Conservation (phyloP, 2,888 invertebrate genomes). For the Brassicogethes aeneus region DNA sequence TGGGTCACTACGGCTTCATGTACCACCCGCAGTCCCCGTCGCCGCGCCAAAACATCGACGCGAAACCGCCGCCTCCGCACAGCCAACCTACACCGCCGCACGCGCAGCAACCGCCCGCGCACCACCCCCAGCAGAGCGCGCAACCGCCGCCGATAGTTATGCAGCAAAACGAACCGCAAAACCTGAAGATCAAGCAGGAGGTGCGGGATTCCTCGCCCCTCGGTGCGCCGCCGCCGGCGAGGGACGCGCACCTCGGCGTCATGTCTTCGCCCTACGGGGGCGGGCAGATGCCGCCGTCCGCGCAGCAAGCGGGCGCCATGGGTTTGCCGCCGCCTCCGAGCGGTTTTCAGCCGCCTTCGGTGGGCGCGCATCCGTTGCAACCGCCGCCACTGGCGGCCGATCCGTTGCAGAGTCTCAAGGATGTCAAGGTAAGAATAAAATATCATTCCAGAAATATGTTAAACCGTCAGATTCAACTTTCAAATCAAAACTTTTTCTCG, state of each 20-base stretch:
- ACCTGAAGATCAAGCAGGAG: slow-evolving; percentile 65
- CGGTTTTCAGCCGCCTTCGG: slow-evolving; percentile 14
- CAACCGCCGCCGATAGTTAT: slow-evolving; percentile 12
- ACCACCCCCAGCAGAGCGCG: slow-evolving; percentile 9
- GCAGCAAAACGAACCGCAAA: slow-evolving; percentile 55
- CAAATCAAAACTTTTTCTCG: too few relatives aligned
- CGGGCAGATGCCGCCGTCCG: neutral
- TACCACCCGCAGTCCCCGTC: slow-evolving; percentile 36
- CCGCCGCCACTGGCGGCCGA: slow-evolving; percentile 36
- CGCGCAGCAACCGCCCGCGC: neutral
- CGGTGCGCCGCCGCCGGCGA: neutral
- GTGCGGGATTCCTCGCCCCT: slow-evolving; percentile 38
- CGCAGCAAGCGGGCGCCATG: neutral
- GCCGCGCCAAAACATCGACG: slow-evolving; percentile 19
- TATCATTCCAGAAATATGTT: too few relatives aligned
- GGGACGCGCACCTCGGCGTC: slow-evolving; percentile 4
- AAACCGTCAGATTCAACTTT: too few relatives aligned
- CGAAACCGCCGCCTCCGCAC: neutral
- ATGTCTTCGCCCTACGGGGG: slow-evolving; percentile 12
- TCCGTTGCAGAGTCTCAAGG: slow-evolving; percentile 68
- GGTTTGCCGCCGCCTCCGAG: slow-evolving; percentile 17
- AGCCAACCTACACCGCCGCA: too few relatives aligned
- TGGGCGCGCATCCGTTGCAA: too few relatives aligned
- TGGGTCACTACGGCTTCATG: slow-evolving; percentile 55
- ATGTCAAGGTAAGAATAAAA: slow-evolving; percentile 67